These are phyloP conservation scores for Oreonectes daqikongensis DNA, from an alignment of 2,797 vertebrate species.

Conservation along the genomic window DNA sequence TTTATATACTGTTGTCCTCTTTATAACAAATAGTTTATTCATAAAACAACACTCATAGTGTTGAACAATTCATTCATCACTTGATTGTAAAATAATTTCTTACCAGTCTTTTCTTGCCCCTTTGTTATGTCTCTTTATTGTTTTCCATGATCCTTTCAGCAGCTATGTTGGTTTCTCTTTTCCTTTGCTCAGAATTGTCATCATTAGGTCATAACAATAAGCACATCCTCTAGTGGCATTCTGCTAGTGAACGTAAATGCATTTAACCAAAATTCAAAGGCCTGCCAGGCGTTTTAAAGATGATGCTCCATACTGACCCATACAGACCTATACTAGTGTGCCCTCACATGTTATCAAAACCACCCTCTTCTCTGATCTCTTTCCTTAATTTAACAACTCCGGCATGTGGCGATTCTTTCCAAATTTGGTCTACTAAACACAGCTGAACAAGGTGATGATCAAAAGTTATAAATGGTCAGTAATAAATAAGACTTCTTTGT, in stretches of 20 bases:
- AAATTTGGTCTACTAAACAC: background rate
- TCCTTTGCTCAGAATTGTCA: background rate
- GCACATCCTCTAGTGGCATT: background rate
- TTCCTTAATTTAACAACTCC: background rate
- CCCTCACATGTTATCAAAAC: background rate
- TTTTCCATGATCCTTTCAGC: background rate
- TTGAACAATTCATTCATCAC: background rate
- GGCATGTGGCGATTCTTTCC: background rate
- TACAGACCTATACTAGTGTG: background rate
- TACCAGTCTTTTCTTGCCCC: background rate
- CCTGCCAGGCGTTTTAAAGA: background rate
- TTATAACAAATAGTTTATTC: background rate
- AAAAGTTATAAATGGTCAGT: background rate
- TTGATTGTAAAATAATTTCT: background rate
- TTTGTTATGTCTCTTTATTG: background rate
- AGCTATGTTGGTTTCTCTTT: background rate
- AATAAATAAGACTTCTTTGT: background rate
- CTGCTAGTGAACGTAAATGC: background rate
- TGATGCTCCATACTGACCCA: background rate
- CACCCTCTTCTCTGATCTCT: background rate
- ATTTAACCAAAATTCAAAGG: background rate
- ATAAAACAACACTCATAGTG: background rate
- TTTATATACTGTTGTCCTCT: no score
- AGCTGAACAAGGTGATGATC: background rate
- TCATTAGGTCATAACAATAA: slow-evolving; percentile 2